Evolutionary conservation across 2,888 invertebrate species (phyloP).

Genomic region (Brenthis ino): DNA sequence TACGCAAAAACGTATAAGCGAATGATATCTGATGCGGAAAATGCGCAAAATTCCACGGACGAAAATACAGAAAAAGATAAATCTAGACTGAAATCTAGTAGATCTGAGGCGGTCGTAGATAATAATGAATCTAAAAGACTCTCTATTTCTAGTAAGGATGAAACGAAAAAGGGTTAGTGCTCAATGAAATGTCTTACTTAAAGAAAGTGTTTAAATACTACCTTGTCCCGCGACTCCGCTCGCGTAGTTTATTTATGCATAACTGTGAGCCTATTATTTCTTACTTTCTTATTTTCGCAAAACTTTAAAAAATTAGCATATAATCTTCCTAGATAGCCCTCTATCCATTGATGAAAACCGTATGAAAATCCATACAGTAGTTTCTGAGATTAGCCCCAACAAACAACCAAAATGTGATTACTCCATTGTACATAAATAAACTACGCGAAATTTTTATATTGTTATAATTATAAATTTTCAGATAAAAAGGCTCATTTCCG

Average conservation of each 20-base stretch:
- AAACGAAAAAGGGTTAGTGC: slow-evolving; percentile 25
- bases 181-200: not conserved
- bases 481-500: slow-evolving; percentile 36
- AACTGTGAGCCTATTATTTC: too few relatives aligned
- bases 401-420: not conserved
- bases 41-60: slow-evolving; percentile 20
- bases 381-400: not conserved
- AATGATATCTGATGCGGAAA: slow-evolving; percentile 14
- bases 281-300: too few relatives aligned
- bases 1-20: slow-evolving; percentile 32
- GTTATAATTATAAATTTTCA: slow-evolving; percentile 17
- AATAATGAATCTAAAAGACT: too few relatives aligned
- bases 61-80: too few relatives aligned
- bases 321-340: too few relatives aligned
- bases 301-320: too few relatives aligned
- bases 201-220: not conserved
- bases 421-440: too few relatives aligned
- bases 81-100: not conserved
- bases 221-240: too few relatives aligned
- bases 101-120: not conserved
- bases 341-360: too few relatives aligned
- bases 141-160: not conserved
- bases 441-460: not conserved
- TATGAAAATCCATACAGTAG: too few relatives aligned
- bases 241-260: too few relatives aligned